Evolutionary conservation across 2,888 invertebrate species (phyloP).

Genomic region (Platycheirus albimanus): DNA sequence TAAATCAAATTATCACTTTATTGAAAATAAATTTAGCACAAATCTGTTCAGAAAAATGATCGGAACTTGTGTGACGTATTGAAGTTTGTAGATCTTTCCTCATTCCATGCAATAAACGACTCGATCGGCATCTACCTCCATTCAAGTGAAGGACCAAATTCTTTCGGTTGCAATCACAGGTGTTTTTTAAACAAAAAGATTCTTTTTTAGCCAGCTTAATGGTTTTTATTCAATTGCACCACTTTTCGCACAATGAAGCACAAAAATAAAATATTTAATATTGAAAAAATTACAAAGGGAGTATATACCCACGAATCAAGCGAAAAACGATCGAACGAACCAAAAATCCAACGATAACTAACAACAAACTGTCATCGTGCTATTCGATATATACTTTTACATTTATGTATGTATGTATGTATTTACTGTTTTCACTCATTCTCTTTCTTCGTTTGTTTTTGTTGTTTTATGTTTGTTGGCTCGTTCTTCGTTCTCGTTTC

Average conservation of each 20-base stretch:
- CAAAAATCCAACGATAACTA: slow-evolving; percentile 32
- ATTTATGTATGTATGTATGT: too few species aligned
- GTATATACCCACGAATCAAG: too few species aligned
- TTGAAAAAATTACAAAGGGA: too few species aligned
- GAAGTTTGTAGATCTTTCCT: slow-evolving; percentile 66
- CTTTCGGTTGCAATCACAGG: slow-evolving; percentile 71
- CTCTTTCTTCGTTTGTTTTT: slow-evolving; percentile 28
- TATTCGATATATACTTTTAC: slow-evolving; percentile 32
- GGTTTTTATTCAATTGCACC: slow-evolving; percentile 48
- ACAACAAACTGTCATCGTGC: slow-evolving; percentile 29
- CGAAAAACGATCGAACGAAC: slow-evolving; percentile 21
- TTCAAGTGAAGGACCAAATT: slow-evolving; percentile 71
- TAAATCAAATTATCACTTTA: slow-evolving; percentile 68
- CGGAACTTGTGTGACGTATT: slow-evolving; percentile 70
- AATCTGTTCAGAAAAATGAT: slow-evolving; percentile 70
- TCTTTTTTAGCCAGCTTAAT: slow-evolving; percentile 72
- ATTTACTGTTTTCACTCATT: slow-evolving; percentile 18
- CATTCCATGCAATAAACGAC: slow-evolving; percentile 66
- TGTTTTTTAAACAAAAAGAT: slow-evolving; percentile 68
- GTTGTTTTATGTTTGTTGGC: slow-evolving; percentile 48
- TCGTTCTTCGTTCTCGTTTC: too few species aligned
- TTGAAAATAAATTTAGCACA: slow-evolving; percentile 62
- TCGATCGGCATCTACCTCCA: slow-evolving; percentile 65
- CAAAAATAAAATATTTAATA: slow-evolving; percentile 35
- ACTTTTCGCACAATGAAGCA: slow-evolving; percentile 62